Evolutionary conservation across 2,797 vertebrate genomes (phyloP), one percentile per base, ranked within the genome.

Genomic region (Sebastes minor): DNA sequence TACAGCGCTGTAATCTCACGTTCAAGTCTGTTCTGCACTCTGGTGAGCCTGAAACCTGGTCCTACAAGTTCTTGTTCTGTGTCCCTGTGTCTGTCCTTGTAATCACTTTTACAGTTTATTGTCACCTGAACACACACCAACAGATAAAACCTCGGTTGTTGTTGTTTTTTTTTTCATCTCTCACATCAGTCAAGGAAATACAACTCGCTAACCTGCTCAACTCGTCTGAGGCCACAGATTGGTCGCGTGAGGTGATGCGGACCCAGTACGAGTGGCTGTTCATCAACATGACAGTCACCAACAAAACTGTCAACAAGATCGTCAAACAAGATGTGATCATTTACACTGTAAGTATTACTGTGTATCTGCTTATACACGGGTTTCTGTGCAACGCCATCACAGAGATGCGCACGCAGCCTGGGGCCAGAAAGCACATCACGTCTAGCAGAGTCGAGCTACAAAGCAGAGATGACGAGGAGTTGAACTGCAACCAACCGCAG

Each of bases 231-330:
- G 89, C 66, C 16, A 88, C 85, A 1, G 57, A 80, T 32, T 80
- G 73, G 72, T 80, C 84, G 14, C 62, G 67, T 13, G 70, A 89
- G 7, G 11, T 89, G 63, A 85, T 94, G 80, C 55, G 63, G 33
- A 88, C 84, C 0, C 83, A 91, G 74, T 88, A 93, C 18, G 92
- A 94, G 70, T 94, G 93, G 93, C 53, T 89, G 33, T 92, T 94
- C 73, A 55, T 91, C 18, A 63, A 85, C 73, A 81, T 93, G 80
- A 85, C 71, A 0, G 82, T 94, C 1, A 13, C 53, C 20, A 74
- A 25, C 1, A 88, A 83, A 12, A 22, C 73, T 16, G 14, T 28
- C 11, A n/a, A 23, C 18, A 63, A 32, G 20, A 16, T 1, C 25
- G 67, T 18, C 2, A 33, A 56, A 6, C 88, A 86, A 52, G 89